phyloP scores from a whole-genome alignment of 2,888 invertebrate genomes.

The Zaprionus obscuricornis region DNA sequence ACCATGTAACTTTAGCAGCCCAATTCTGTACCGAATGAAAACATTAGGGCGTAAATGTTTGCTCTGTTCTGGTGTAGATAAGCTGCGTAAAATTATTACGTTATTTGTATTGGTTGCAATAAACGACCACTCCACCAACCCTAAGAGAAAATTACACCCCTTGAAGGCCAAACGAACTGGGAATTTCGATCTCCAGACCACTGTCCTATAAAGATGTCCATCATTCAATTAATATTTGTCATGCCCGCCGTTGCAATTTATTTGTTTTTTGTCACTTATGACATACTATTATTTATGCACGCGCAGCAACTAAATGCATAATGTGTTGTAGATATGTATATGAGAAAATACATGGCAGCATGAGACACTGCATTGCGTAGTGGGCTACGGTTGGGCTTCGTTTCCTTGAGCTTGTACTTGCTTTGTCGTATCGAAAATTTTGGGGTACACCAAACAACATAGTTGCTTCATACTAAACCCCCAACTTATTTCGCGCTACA shows the following conservation, averaged over 20 bases:
- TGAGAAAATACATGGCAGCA: no score
- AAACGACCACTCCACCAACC: conserved; percentile 46
- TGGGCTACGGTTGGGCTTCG: no score
- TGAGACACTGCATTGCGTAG: no score
- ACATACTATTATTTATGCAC: conserved; percentile 61
- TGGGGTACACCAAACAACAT: no score
- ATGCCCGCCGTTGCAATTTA: conserved; percentile 29
- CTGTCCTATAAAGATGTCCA: conserved; percentile 69
- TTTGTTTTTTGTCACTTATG: conserved; percentile 55
- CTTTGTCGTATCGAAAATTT: no score
- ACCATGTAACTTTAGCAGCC: background rate
- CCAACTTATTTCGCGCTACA: background rate
- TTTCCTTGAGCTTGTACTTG: no score
- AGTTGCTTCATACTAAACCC: no score
- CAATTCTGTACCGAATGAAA: conserved; percentile 75
- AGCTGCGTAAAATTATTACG: conserved; percentile 81
- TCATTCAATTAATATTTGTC: conserved; percentile 79
- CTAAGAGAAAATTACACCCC: background rate
- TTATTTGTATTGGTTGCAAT: conserved; percentile 80
- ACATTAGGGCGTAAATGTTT: conserved; percentile 82
- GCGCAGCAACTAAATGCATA: conserved; percentile 19
- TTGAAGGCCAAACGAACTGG: no score
- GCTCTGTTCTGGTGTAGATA: conserved; percentile 82
- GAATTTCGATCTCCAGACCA: conserved; percentile 14
- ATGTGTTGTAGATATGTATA: no score